A percentile compares a stretch with the other conserved stretches of the same genome.
Conservation (phyloP, 2,888 invertebrate species). For the Melanophora roralis region DNA sequence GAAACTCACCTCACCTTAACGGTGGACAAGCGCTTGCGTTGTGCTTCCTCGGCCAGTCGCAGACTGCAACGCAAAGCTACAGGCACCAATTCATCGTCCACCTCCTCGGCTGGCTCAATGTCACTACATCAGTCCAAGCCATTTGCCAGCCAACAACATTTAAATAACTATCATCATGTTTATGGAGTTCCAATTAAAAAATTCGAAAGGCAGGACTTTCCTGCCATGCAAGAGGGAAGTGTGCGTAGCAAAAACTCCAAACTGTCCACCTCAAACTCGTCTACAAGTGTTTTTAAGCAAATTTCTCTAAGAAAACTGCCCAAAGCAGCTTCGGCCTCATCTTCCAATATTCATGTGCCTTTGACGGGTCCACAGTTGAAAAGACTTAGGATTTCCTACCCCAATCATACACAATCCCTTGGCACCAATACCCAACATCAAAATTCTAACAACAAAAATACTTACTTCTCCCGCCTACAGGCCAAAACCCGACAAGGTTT, state of each 20-base stretch:
- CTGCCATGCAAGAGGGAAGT: constrained; percentile 53
- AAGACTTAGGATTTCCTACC: constrained; percentile 75
- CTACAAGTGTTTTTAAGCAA: constrained; percentile 69
- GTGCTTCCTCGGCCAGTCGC: constrained; percentile 63
- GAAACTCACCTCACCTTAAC: constrained; percentile 67
- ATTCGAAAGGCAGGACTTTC: constrained; percentile 74
- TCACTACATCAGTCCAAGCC: constrained; percentile 24
- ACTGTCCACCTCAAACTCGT: constrained; percentile 61
- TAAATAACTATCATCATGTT: constrained; percentile 67
- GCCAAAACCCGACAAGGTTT: constrained; percentile 75
- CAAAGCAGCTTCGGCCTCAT: constrained; percentile 57
- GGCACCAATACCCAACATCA: neutral
- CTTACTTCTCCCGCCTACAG: constrained; percentile 75
- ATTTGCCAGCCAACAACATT: constrained; percentile 38
- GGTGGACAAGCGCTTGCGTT: constrained; percentile 69
- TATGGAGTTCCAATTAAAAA: constrained; percentile 72
- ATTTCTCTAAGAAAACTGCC: constrained; percentile 69
- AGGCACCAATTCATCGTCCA: constrained; percentile 11
- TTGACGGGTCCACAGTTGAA: constrained; percentile 68
- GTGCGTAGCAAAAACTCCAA: constrained; percentile 17
- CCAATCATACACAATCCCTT: constrained; percentile 73
- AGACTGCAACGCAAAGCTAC: constrained; percentile 30
- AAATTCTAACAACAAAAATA: constrained; percentile 35
- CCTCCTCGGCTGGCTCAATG: constrained; percentile 7
- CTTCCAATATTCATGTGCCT: constrained; percentile 39